Conservation (phyloP, 2,113 vertebrate species). For the Steatornis caripensis region DNA sequence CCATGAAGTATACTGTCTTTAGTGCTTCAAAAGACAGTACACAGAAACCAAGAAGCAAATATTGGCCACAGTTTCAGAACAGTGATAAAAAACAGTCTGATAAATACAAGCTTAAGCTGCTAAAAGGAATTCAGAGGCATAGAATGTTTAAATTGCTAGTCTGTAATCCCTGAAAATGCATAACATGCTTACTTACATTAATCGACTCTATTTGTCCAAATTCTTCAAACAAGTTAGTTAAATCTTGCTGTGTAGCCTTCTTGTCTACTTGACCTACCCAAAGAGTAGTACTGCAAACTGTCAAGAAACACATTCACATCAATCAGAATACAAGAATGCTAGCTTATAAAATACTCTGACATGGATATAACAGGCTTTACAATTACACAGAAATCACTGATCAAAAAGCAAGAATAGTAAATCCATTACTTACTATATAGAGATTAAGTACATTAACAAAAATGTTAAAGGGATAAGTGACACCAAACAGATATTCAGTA, state of each 20-base stretch:
- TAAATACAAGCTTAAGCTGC: background rate
- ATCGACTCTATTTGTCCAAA: conserved; percentile 99
- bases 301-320: conserved; percentile 27
- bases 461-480: background rate
- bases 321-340: background rate
- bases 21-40: background rate
- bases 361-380: background rate
- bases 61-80: background rate
- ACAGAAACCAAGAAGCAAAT: background rate
- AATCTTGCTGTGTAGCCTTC: conserved; percentile 96
- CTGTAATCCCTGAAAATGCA: background rate
- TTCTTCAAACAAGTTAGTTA: conserved; percentile 98
- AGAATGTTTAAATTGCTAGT: background rate
- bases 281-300: conserved; percentile 97
- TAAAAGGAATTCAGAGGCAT: background rate
- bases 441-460: background rate
- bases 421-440: background rate
- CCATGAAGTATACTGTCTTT: background rate
- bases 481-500: background rate
- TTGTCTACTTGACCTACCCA: conserved; percentile 99
- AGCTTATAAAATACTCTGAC: background rate
- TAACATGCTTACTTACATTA: conserved; percentile 81
- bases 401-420: background rate
- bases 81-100: background rate
- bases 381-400: background rate